These are phyloP conservation scores for Ametastegia equiseti DNA, from an alignment of 2,888 invertebrate species.

Conservation along the genomic window DNA sequence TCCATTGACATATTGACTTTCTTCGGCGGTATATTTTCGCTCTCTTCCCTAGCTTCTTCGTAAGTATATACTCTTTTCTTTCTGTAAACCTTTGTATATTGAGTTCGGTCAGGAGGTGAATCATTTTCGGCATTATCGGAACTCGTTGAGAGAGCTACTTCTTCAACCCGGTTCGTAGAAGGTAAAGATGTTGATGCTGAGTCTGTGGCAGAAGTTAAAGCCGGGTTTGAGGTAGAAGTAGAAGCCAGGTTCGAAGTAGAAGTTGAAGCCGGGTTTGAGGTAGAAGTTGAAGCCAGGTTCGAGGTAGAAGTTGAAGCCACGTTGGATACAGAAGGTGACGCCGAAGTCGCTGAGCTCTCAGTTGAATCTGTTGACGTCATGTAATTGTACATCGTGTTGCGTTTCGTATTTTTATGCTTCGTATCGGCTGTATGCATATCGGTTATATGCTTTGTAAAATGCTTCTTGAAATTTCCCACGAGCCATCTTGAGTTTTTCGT, in stretches of 20 bases:
- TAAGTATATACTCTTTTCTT: not conserved
- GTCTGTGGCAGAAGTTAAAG: conserved; percentile 20
- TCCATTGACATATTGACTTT: not conserved
- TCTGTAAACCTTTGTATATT: conserved; percentile 18
- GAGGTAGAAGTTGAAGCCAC: conserved; percentile 12
- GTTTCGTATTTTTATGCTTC: not conserved
- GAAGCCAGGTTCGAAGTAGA: conserved; percentile 18
- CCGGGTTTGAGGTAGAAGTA: not conserved
- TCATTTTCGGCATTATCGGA: conserved; percentile 1
- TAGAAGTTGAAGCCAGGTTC: not conserved
- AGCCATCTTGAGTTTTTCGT: conserved; percentile 28
- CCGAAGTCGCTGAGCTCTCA: too few relatives aligned
- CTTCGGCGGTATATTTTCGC: not conserved
- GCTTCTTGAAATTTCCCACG: conserved; percentile 25
- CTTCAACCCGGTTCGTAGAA: not conserved
- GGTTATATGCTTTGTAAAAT: conserved; percentile 25
- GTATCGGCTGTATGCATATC: conserved; percentile 1
- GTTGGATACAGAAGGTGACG: not conserved
- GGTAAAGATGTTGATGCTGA: not conserved
- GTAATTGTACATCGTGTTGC: conserved; percentile 25
- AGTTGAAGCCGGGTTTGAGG: conserved; percentile 3
- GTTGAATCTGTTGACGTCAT: conserved; percentile 13
- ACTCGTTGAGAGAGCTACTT: not conserved
- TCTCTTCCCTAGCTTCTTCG: not conserved
- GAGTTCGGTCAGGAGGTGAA: conserved; percentile 1